These are phyloP conservation scores for Hyperoodon ampullatus DNA, from an alignment of 2,113 vertebrate genomes.

Conservation along the genomic window DNA sequence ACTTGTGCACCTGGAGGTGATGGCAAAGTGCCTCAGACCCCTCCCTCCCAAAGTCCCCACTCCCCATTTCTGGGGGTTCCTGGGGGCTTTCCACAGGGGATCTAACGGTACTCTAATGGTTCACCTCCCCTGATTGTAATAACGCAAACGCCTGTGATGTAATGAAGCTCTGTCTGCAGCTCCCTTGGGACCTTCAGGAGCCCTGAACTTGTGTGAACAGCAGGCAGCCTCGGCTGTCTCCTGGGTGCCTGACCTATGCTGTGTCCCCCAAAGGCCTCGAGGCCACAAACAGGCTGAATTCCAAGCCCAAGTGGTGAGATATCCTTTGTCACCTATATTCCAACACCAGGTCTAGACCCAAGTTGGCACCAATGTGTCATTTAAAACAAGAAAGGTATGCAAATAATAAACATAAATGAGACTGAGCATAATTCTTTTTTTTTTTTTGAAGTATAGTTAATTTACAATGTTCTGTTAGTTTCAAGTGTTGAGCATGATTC, in stretches of 20 bases:
- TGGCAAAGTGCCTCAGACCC: fast-evolving
- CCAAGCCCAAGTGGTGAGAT: background rate
- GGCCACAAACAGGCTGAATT: background rate
- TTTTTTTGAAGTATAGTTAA: background rate
- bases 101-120: fast-evolving
- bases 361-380: background rate
- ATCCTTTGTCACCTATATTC: background rate
- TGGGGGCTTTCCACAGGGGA: background rate
- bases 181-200: background rate
- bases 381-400: background rate
- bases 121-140: background rate
- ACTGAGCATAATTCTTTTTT: background rate
- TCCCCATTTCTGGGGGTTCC: background rate
- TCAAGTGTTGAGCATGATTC: background rate
- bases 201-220: background rate
- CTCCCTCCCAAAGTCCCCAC: background rate
- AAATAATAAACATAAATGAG: background rate
- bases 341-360: background rate
- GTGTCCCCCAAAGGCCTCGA: fast-evolving
- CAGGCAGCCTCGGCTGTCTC: background rate
- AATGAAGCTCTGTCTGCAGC: background rate
- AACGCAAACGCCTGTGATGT: too few relatives aligned
- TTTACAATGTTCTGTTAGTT: background rate
- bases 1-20: background rate
- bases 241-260: background rate